Percentiles rank a stretch among this genome's conserved stretches.
Conservation (phyloP, 2,797 vertebrate genomes). For the Dallia pectoralis region DNA sequence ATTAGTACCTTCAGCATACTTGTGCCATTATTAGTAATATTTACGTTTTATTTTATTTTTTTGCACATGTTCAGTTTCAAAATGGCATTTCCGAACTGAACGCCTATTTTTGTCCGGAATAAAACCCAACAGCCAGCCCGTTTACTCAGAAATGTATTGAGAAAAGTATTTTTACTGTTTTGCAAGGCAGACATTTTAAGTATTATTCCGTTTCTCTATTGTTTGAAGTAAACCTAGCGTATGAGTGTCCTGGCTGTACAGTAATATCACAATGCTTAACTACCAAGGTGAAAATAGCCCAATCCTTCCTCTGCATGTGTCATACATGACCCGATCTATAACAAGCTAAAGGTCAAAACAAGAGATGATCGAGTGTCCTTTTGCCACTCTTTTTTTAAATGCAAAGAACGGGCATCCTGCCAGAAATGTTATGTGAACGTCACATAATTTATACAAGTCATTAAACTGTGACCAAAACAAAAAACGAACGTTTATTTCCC, state of each 20-base stretch:
- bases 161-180: conserved; percentile 47
- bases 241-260: conserved; percentile 38
- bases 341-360: conserved; percentile 37
- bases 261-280: conserved; percentile 35
- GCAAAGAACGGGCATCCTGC: conserved; percentile 38
- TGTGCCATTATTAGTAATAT: conserved; percentile 63
- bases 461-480: conserved; percentile 72
- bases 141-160: conserved; percentile 29
- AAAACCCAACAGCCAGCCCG: conserved; percentile 41
- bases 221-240: conserved; percentile 36
- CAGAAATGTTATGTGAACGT: conserved; percentile 34
- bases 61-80: conserved; percentile 63
- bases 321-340: conserved; percentile 49
- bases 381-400: conserved; percentile 28
- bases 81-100: conserved; percentile 40
- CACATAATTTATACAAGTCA: conserved; percentile 48
- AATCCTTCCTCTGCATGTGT: conserved; percentile 55
- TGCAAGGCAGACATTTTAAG: conserved; percentile 47
- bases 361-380: conserved; percentile 45
- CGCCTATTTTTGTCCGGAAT: conserved; percentile 40
- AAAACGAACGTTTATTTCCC: conserved; percentile 41
- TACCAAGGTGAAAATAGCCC: conserved; percentile 35
- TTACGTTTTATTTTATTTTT: conserved; percentile 35
- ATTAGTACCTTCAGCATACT: conserved; percentile 59
- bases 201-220: conserved; percentile 36